Percentiles rank a stretch among this genome's conserved stretches.
Evolutionary conservation across 2,113 vertebrate species (phyloP).

Genomic region (Siphamia tubifer): DNA sequence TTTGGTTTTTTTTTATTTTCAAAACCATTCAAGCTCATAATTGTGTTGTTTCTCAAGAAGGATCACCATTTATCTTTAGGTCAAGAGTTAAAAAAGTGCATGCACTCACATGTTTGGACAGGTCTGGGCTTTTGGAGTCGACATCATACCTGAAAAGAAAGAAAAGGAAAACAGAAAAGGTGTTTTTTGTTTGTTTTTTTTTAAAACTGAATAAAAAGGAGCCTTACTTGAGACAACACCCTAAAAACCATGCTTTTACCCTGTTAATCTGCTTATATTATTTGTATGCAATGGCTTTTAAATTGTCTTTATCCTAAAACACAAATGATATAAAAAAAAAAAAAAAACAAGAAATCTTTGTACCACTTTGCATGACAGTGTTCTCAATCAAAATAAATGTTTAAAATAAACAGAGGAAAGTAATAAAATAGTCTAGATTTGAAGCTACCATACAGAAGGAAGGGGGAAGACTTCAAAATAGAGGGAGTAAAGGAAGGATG

Average conservation of each 20-base stretch:
- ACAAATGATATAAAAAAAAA: too few species aligned
- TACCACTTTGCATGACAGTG: too few species aligned
- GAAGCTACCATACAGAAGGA: not conserved
- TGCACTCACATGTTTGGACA: constrained; percentile 94
- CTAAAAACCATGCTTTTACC: too few species aligned
- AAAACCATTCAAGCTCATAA: not conserved
- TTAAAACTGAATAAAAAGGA: not conserved
- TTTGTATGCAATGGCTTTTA: too few species aligned
- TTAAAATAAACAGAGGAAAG: not conserved
- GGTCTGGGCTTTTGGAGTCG: constrained; percentile 94
- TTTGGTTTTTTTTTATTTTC: not conserved
- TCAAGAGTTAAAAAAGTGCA: not conserved
- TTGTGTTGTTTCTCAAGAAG: constrained; percentile 3
- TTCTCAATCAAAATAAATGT: not conserved
- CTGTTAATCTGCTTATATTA: too few species aligned
- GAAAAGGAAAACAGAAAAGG: constrained; percentile 4
- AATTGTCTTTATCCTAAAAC: too few species aligned
- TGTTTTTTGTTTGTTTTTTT: too few species aligned
- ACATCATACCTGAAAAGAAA: constrained; percentile 87
- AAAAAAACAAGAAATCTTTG: too few species aligned
- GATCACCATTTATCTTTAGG: constrained; percentile 35
- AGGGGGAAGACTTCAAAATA: not conserved
- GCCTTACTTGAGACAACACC: not conserved
- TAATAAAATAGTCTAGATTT: not conserved
- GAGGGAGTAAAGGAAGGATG: not conserved